Evolutionary conservation across 1,140 invertebrate species (phyloP).

Genomic region (Neoseiulus cucumeris): DNA sequence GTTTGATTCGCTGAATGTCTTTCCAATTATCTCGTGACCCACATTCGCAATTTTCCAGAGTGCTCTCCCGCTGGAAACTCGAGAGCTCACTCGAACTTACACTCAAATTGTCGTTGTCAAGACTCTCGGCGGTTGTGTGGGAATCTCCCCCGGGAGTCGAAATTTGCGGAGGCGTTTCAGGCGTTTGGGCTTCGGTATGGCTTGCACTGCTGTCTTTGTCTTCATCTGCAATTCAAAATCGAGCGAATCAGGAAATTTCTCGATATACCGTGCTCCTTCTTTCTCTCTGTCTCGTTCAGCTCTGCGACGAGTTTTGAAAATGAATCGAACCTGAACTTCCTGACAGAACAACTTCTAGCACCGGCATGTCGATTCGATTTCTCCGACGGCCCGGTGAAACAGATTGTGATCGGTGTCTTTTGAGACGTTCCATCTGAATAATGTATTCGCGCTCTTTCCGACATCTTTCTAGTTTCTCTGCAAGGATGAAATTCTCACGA

Average conservation of each 20-base stretch:
- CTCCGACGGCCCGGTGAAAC: background rate
- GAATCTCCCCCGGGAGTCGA: constrained; percentile 2
- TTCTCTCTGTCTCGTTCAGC: too few species aligned
- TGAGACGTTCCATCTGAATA: background rate
- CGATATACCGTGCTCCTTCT: too few species aligned
- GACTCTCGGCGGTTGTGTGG: background rate
- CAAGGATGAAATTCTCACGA: background rate
- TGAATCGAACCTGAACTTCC: background rate
- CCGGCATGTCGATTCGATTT: constrained; percentile 5
- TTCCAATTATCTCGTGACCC: too few species aligned
- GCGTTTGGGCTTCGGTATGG: background rate
- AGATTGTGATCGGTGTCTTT: constrained; percentile 2
- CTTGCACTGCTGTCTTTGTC: background rate
- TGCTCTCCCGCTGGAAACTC: too few species aligned
- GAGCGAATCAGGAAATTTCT: too few species aligned
- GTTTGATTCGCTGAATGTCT: too few species aligned
- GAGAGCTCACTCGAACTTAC: background rate
- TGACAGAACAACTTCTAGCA: background rate
- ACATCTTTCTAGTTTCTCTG: constrained; percentile 8
- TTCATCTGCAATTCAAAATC: background rate
- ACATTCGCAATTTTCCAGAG: too few species aligned
- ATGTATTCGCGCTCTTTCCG: constrained; percentile 5
- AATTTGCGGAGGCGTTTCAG: background rate
- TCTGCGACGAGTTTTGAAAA: too few species aligned
- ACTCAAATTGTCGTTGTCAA: background rate